Base-by-base conservation (phyloP, 2,888 invertebrate species). In the Tholera decimalis region DNA sequence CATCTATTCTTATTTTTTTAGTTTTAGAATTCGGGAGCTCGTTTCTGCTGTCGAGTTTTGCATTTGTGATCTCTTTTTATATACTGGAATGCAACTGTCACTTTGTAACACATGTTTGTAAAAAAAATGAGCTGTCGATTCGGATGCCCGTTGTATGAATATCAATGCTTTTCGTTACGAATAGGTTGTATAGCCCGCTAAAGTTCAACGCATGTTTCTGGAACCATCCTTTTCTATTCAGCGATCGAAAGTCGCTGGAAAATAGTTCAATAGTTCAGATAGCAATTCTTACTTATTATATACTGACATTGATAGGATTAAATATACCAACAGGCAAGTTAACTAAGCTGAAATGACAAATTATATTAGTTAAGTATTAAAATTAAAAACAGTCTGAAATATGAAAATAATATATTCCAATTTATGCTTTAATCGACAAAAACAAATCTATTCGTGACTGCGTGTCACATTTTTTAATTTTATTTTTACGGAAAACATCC, bases 31-130 rank as follows among this genome's bases (percentile, higher is more conserved):
- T 53, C 39, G 39, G 18, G 20, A 41, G 28, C 35, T 47, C 46
- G 64, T 41, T 63, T 46, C 22, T 28, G 11, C 46, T 47, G 53
- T 35, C 13, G 28, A 41, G 39, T 64, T 68, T 73, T 73, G 46
- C 28, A 53, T 68, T 22, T 67, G 64, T 47, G 35, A 64, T 41
- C 46, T 28, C 11, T 68, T 73, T 67, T 68, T 53, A 63, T 41
- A 68, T 39, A 64, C 33, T 73, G 11, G 11, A 26, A n/a, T n/a
- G 39, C 35, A 20, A 47, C 37, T 67, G 51, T 68, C 47, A 47
- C 67, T 73, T 68, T 64, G 67, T 35, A 46, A 20, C 33, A 11
- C 72, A 53, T 63, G 39, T 67, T 73, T 47, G 51, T 53, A 53
- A 41, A 13, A 37, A 68, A 63, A 46, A 63, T 63, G 46, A 63